Conservation (phyloP, 2,888 invertebrate species). For the Agrotis clavis region DNA sequence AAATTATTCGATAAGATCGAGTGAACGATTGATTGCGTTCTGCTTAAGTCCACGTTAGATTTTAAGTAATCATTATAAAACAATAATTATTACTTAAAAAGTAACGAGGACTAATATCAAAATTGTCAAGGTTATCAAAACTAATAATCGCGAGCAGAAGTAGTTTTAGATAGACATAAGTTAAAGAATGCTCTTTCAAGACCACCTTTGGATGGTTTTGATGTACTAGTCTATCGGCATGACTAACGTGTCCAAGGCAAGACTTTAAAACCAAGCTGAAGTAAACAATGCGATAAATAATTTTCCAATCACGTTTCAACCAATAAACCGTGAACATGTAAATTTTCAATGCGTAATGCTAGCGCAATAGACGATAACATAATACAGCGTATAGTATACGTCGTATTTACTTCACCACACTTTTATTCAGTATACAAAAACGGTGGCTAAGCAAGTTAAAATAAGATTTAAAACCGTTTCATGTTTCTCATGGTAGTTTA, state of each 20-base stretch:
- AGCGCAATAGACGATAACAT: constrained; percentile 24
- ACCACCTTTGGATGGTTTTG: no score
- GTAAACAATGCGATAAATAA: constrained; percentile 58
- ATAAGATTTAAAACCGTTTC: no score
- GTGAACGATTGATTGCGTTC: background rate
- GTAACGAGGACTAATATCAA: no score
- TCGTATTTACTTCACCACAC: background rate
- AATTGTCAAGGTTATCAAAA: no score
- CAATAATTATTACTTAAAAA: no score
- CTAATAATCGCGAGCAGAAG: no score
- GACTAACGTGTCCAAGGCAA: constrained; percentile 26
- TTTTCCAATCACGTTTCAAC: constrained; percentile 57
- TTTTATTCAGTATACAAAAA: background rate
- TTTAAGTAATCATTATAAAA: no score
- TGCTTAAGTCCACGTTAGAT: background rate
- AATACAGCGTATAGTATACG: background rate
- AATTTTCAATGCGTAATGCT: constrained; percentile 48
- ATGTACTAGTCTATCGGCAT: constrained; percentile 16
- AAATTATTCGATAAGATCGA: background rate
- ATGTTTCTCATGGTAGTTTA: no score
- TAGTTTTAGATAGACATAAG: no score
- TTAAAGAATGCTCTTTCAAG: no score
- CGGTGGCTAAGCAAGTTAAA: no score
- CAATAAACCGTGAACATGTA: constrained; percentile 51
- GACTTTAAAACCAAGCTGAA: constrained; percentile 8